These are phyloP conservation scores for Rhingia campestris DNA, from an alignment of 2,888 invertebrate genomes.

Conservation along the genomic window DNA sequence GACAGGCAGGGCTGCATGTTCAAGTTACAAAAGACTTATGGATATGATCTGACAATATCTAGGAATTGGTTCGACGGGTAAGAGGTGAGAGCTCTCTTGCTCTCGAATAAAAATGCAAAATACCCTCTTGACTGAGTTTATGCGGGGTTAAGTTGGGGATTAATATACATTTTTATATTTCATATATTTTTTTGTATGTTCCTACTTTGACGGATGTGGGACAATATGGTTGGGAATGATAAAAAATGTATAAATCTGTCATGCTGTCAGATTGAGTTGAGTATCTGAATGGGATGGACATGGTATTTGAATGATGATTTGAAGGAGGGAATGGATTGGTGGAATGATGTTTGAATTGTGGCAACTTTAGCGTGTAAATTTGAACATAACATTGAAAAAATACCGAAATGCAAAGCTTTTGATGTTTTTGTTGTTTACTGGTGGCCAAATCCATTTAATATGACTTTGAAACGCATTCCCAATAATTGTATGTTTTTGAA, in stretches of 20 bases:
- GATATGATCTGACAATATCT: slow-evolving; percentile 64
- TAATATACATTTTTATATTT: slow-evolving; percentile 42
- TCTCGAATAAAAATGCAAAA: slow-evolving; percentile 31
- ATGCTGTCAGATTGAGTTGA: slow-evolving; percentile 36
- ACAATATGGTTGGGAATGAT: slow-evolving; percentile 19
- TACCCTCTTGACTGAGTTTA: slow-evolving; percentile 46
- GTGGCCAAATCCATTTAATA: no score
- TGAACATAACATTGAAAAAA: no score
- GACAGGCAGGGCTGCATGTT: slow-evolving; percentile 1
- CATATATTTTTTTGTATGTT: background rate
- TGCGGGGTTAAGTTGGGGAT: slow-evolving; percentile 59
- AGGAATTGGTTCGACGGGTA: slow-evolving; percentile 26
- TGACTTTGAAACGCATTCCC: no score
- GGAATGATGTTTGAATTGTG: no score
- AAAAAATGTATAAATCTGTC: slow-evolving; percentile 28
- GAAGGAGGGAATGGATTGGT: no score
- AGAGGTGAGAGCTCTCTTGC: slow-evolving; percentile 12
- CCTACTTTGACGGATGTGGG: slow-evolving; percentile 8
- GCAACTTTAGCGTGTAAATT: no score
- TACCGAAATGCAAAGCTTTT: no score
- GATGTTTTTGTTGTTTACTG: no score
- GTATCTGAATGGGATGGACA: slow-evolving; percentile 10
- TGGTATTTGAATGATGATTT: background rate
- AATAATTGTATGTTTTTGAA: no score
- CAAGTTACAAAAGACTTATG: slow-evolving; percentile 29